phyloP scores from a whole-genome alignment of 1,140 invertebrate species.

The Bombus polaris region DNA sequence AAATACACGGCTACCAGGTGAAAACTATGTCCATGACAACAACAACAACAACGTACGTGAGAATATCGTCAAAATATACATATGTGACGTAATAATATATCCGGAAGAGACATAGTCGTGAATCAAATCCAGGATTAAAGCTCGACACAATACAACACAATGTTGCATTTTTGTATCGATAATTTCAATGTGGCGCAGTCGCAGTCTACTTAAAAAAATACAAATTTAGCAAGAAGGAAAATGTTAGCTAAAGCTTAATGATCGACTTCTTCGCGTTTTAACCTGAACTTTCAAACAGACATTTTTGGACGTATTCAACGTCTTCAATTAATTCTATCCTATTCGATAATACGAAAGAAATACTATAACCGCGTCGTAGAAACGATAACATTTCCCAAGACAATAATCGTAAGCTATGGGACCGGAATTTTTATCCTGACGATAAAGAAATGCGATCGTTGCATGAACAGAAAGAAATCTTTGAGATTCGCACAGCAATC shows the following conservation, averaged over 20 bases:
- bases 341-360: too few species aligned
- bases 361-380: too few species aligned
- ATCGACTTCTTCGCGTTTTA: neutral
- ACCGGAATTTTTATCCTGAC: too few species aligned
- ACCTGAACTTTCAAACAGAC: neutral
- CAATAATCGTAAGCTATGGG: too few species aligned
- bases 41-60: neutral
- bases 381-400: too few species aligned
- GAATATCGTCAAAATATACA: neutral
- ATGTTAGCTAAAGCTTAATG: neutral
- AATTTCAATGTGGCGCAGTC: neutral
- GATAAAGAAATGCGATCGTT: neutral
- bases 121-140: neutral
- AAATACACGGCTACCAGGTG: neutral
- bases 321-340: too few species aligned
- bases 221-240: neutral
- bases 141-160: neutral
- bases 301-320: neutral
- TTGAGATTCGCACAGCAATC: conserved; percentile 64
- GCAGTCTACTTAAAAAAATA: neutral
- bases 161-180: neutral
- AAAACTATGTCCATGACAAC: neutral
- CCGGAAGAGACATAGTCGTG: neutral
- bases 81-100: neutral
- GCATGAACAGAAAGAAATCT: conserved; percentile 38